Conservation (phyloP, 2,113 vertebrate genomes). For the Rhodinocichla rosea region DNA sequence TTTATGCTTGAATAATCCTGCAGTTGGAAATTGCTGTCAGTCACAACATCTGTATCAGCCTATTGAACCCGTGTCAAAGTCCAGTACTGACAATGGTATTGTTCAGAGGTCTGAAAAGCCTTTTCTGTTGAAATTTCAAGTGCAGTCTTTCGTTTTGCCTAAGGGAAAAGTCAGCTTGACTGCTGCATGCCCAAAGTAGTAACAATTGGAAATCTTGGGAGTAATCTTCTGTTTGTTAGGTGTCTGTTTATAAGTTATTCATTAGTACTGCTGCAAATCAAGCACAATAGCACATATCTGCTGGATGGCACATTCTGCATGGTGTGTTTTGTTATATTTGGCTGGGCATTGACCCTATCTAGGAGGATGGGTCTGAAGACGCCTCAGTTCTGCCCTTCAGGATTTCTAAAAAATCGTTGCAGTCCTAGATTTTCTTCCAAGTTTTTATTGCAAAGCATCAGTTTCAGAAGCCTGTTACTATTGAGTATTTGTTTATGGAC, state of each 20-base stretch:
- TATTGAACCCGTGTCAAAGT: not conserved
- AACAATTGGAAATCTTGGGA: not conserved
- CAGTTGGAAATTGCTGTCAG: conserved; percentile 22
- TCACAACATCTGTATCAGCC: conserved; percentile 6
- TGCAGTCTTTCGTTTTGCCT: not conserved
- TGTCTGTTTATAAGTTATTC: not conserved
- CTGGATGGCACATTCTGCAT: not conserved
- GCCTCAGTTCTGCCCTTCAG: rapidly evolving
- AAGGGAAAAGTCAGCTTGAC: not conserved
- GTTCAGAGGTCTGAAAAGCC: not conserved
- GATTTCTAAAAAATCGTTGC: not conserved
- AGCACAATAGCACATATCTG: rapidly evolving
- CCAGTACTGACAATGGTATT: not conserved
- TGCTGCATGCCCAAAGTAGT: not conserved
- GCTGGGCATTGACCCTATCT: not conserved
- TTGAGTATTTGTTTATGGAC: not conserved
- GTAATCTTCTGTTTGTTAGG: not conserved
- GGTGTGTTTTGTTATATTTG: not conserved
- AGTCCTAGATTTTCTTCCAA: not conserved
- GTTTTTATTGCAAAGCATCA: not conserved
- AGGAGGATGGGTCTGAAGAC: not conserved
- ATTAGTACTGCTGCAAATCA: not conserved
- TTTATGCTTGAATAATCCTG: conserved; percentile 19
- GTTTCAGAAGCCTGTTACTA: not conserved
- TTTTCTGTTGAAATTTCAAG: not conserved